Evolutionary conservation across 37 sponge, comb jelly and placozoan species (phyloP).

Genomic region (Dysidea cf. avara): DNA sequence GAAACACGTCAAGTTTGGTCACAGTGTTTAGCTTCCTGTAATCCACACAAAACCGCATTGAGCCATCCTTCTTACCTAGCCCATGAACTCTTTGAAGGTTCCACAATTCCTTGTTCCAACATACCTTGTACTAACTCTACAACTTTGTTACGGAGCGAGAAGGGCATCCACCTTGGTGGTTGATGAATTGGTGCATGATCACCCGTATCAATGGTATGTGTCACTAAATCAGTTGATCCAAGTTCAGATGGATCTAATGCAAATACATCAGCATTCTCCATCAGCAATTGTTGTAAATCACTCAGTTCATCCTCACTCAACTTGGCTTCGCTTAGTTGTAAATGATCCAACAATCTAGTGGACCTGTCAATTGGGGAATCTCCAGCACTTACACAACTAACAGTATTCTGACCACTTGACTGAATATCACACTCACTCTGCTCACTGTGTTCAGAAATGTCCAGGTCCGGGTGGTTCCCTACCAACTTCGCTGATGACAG

Average conservation of each 20-base stretch:
- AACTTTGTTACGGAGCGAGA: conserved; percentile 14
- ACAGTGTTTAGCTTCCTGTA: conserved; percentile 40
- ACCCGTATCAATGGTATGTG: conserved; percentile 44
- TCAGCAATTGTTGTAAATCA: too few relatives aligned
- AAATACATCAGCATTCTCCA: conserved; percentile 41
- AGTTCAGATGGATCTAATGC: conserved; percentile 27
- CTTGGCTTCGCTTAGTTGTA: too few relatives aligned
- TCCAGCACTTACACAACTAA: too few relatives aligned
- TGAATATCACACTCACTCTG: too few relatives aligned
- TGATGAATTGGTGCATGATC: conserved; percentile 36
- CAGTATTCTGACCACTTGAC: too few relatives aligned
- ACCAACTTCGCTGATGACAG: too few relatives aligned
- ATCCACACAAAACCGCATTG: too few relatives aligned
- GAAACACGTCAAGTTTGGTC: conserved; percentile 52
- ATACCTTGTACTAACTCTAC: conserved; percentile 28
- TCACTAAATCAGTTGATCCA: conserved; percentile 48
- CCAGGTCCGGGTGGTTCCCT: too few relatives aligned
- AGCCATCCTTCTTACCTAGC: conserved; percentile 58
- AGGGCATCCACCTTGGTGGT: conserved; percentile 12
- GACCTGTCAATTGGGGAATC: too few relatives aligned
- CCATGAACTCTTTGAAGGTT: conserved; percentile 54
- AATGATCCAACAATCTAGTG: too few relatives aligned
- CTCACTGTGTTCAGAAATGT: too few relatives aligned
- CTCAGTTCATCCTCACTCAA: too few relatives aligned
- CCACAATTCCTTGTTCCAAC: conserved; percentile 43